phyloP scores from a whole-genome alignment of 2,797 vertebrate species.

The Sardinella longiceps region DNA sequence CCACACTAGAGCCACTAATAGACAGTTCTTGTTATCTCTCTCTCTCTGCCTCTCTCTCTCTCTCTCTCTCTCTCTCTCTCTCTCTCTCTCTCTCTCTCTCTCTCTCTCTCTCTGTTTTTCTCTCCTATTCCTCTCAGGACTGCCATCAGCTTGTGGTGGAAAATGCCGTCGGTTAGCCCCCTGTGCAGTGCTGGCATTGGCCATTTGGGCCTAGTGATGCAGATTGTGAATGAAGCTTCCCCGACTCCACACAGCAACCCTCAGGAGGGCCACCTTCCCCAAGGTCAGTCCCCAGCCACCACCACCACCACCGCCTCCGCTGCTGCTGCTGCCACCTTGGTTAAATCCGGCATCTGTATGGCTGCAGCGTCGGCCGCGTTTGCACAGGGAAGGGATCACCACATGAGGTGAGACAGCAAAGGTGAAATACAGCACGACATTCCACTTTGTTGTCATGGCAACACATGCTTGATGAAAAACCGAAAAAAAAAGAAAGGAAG shows the following conservation, averaged over 20 bases:
- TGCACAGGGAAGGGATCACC: conserved; percentile 72
- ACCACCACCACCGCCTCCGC: conserved; percentile 32
- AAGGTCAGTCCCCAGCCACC: conserved; percentile 73
- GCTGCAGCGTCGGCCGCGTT: conserved; percentile 72
- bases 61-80: not conserved
- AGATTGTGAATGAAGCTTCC: conserved; percentile 66
- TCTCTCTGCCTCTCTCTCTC: not conserved
- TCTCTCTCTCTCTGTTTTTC: not conserved
- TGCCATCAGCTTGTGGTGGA: conserved; percentile 63
- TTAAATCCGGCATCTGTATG: conserved; percentile 82
- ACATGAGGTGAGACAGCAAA: conserved; percentile 81
- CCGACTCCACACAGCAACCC: conserved; percentile 49
- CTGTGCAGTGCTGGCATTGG: conserved; percentile 75
- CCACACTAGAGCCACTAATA: not conserved
- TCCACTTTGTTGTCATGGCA: conserved; percentile 87
- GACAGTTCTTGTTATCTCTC: not conserved
- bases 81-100: not conserved
- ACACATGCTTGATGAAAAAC: conserved; percentile 77
- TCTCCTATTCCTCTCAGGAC: conserved; percentile 56
- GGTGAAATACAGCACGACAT: conserved; percentile 84
- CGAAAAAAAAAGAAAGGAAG: conserved; percentile 43
- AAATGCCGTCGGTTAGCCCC: conserved; percentile 75
- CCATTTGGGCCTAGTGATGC: conserved; percentile 73
- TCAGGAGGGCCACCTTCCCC: conserved; percentile 75
- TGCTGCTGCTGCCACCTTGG: not conserved